Evolutionary conservation across 2,888 invertebrate species (phyloP).

Genomic region (Leucoma salicis): DNA sequence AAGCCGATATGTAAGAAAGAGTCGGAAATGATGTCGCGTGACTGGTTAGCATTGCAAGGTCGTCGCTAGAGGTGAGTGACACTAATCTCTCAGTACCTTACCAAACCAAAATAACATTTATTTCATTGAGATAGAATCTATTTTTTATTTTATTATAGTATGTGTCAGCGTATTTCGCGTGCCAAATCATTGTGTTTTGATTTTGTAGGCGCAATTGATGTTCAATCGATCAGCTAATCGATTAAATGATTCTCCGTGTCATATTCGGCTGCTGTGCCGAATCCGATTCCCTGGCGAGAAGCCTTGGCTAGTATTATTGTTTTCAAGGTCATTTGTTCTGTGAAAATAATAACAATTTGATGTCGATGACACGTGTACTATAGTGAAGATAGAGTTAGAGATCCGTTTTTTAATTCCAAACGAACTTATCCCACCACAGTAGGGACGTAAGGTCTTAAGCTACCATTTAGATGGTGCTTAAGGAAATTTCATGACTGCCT

Average conservation of each 20-base stretch:
- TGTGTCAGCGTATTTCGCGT: slow-evolving; percentile 58
- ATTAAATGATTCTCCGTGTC: slow-evolving; percentile 43
- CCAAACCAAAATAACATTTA: slow-evolving; percentile 21
- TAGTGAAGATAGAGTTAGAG: too few species aligned
- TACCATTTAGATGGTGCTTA: too few species aligned
- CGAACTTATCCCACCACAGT: too few species aligned
- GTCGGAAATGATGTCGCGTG: slow-evolving; percentile 54
- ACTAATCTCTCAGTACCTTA: slow-evolving; percentile 30
- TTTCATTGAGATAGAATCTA: neutral
- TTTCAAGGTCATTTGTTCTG: neutral
- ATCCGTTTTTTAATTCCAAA: too few species aligned
- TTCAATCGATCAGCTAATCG: slow-evolving; percentile 55
- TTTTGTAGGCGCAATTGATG: slow-evolving; percentile 53
- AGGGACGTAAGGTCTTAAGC: too few species aligned
- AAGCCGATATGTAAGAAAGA: slow-evolving; percentile 35
- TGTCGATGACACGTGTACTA: slow-evolving; percentile 8
- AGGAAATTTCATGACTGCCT: too few species aligned
- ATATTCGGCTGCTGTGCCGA: slow-evolving; percentile 44
- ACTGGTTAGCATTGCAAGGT: slow-evolving; percentile 82
- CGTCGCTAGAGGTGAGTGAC: slow-evolving; percentile 73
- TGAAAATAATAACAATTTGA: neutral
- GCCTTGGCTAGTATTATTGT: neutral
- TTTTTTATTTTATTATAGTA: slow-evolving; percentile 8
- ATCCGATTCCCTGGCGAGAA: slow-evolving; percentile 28
- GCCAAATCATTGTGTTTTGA: slow-evolving; percentile 61